Base-by-base conservation (phyloP, 2,113 vertebrate genomes). In the Collichthys lucidus region DNA sequence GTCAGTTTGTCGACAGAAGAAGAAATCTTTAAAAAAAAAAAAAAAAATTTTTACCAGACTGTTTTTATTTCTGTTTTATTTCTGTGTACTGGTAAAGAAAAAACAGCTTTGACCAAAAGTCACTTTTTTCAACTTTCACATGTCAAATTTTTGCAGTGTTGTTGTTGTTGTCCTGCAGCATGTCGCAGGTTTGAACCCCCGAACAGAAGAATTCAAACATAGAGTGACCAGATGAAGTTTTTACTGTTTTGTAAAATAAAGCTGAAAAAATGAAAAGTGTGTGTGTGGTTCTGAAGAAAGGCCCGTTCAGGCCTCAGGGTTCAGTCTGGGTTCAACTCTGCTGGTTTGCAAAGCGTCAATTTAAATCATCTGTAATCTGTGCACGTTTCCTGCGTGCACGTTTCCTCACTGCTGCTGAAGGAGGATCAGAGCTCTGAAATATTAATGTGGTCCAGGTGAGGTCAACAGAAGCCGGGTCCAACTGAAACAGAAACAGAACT, bases 171-270 rank as follows among this genome's bases (percentile, higher is more conserved):
- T 69, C 70, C 64, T 86, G 68, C 19, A 62, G 77, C 77, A 76
- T 85, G 83, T 71, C 44, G 67, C 74, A 74, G 79, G 78, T 40
- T 11, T 10, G 26, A 67, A 68, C 68, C 65, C 40, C 2, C 19
- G 31, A 31, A 61, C 53, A 24, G 26, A 73, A 29, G 29, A 64
- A 56, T 11, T 29, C 44, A 63, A 52, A 60, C 22, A 53, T 50
- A 12, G 20, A 12, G 20, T n/a, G 22, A 62, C 14, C 47, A n/a
- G 62, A 31, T 12, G 46, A 31, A 35, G 7, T 17, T 52, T 67
- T 74, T 65, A 40, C 7, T 40, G 35, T 70, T 74, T 86, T 86
- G 49, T 82, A 80, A 87, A 87, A 87, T 87, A 87, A 87, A 87
- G 26, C 16, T 35, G 59, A 79, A 71, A 26, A 65, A 69, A 59